A percentile compares a stretch with the other conserved stretches of the same genome.
These are phyloP conservation scores for Caenorhabditis inopinata DNA, from an alignment of 1,140 invertebrate species.

Conservation along the genomic window DNA sequence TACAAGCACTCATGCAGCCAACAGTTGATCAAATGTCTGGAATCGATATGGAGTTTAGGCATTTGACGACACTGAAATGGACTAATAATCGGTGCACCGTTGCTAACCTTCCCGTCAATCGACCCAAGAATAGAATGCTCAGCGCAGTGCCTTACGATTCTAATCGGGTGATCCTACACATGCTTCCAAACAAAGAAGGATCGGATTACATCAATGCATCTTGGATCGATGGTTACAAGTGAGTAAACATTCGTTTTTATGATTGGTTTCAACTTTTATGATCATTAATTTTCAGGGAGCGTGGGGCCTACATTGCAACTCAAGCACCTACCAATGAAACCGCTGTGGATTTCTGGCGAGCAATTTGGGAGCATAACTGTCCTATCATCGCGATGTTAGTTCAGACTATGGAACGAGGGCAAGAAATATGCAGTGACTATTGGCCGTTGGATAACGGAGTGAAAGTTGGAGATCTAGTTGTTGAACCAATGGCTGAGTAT, in stretches of 20 bases:
- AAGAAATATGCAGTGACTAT: constrained; percentile 98
- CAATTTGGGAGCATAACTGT: constrained; percentile 99
- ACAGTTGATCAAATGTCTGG: constrained; percentile 73
- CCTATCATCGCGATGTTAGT: constrained; percentile 98
- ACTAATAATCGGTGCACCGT: constrained; percentile 90
- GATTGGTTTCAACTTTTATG: too few species aligned
- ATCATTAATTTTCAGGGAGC: neutral
- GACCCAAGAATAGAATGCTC: constrained; percentile 94
- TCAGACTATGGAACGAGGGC: constrained; percentile 81
- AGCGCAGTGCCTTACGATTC: constrained; percentile 95
- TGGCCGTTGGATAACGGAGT: constrained; percentile 96
- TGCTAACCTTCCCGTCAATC: constrained; percentile 92
- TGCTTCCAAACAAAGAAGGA: constrained; percentile 80
- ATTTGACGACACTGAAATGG: constrained; percentile 87
- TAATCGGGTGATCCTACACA: constrained; percentile 87
- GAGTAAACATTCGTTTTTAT: neutral
- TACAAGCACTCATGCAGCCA: constrained; percentile 77
- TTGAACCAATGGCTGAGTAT: constrained; percentile 98
- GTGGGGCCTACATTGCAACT: constrained; percentile 93
- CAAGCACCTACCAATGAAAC: constrained; percentile 94
- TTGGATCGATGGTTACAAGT: constrained; percentile 82
- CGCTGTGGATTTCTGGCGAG: constrained; percentile 96
- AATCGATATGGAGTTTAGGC: constrained; percentile 98
- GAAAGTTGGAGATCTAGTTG: constrained; percentile 86
- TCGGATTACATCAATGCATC: constrained; percentile 99